Percentiles rank a stretch among this genome's conserved stretches.
Conservation (phyloP, 2,113 vertebrate genomes). For the Heterochromis multidens region DNA sequence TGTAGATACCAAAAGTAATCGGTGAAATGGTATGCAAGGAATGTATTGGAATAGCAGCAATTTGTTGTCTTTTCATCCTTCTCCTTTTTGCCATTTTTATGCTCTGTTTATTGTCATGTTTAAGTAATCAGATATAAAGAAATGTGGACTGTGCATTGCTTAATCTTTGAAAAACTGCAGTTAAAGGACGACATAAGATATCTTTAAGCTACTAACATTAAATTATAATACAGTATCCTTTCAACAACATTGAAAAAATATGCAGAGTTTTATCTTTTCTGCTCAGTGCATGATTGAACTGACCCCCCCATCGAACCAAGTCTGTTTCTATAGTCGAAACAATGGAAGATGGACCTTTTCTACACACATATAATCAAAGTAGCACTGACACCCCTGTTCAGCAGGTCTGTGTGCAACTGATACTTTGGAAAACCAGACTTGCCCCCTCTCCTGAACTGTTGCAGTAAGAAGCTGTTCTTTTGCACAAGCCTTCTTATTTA, state of each 20-base stretch:
- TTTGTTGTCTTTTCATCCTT: not conserved
- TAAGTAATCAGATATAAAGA: not conserved
- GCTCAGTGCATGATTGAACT: not conserved
- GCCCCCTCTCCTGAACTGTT: conserved; percentile 40
- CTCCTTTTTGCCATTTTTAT: not conserved
- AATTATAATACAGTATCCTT: not conserved
- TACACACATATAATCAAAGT: no score
- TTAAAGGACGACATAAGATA: not conserved
- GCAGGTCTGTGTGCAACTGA: not conserved
- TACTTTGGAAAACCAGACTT: not conserved
- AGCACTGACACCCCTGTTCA: not conserved
- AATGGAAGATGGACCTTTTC: not conserved
- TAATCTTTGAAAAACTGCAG: not conserved
- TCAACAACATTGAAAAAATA: not conserved
- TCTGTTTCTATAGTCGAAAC: not conserved
- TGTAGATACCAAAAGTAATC: no score
- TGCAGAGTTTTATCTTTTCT: not conserved
- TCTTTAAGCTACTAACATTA: not conserved
- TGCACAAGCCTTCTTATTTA: conserved; percentile 3
- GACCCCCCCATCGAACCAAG: not conserved
- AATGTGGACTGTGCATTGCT: not conserved
- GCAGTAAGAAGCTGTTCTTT: conserved; percentile 39
- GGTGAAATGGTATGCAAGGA: no score
- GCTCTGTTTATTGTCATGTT: not conserved
- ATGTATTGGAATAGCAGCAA: no score